These are phyloP conservation scores for Bombycilla garrulus DNA, from an alignment of 2,113 vertebrate genomes.

Conservation along the genomic window DNA sequence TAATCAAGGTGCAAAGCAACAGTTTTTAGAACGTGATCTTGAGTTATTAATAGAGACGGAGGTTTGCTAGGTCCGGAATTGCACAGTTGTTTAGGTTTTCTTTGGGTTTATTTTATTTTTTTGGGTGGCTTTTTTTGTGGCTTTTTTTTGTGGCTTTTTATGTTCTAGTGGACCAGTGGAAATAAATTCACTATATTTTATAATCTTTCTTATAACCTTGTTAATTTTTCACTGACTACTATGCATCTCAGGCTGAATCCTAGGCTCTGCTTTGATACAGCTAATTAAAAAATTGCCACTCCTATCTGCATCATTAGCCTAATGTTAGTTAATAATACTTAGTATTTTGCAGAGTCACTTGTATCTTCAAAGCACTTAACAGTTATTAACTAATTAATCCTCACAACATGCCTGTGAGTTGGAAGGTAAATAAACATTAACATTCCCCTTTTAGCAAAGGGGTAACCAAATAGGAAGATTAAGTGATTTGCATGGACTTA, in stretches of 20 bases:
- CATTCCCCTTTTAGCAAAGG: constrained; percentile 24
- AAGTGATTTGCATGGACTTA: constrained; percentile 34
- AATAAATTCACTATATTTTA: neutral
- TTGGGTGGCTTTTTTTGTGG: neutral
- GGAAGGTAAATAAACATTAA: constrained; percentile 44
- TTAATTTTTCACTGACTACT: constrained; percentile 24
- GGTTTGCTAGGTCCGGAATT: neutral
- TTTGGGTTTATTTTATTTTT: neutral
- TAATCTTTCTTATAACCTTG: neutral
- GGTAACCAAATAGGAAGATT: constrained; percentile 36
- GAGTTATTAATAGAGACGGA: neutral
- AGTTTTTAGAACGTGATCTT: neutral
- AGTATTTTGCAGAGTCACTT: constrained; percentile 22
- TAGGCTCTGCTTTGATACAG: constrained; percentile 4
- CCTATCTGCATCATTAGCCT: constrained; percentile 28
- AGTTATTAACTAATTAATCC: constrained; percentile 64
- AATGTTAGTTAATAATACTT: constrained; percentile 39
- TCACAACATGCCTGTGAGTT: constrained; percentile 29
- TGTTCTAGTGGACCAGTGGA: neutral
- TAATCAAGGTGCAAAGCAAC: neutral
- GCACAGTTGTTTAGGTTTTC: neutral
- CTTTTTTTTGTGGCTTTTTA: neutral
- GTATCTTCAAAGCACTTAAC: constrained; percentile 33
- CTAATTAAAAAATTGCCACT: neutral
- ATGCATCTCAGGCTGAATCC: neutral